Conservation (phyloP, 2,113 vertebrate genomes). For the Sinocyclocheilus grahami region DNA sequence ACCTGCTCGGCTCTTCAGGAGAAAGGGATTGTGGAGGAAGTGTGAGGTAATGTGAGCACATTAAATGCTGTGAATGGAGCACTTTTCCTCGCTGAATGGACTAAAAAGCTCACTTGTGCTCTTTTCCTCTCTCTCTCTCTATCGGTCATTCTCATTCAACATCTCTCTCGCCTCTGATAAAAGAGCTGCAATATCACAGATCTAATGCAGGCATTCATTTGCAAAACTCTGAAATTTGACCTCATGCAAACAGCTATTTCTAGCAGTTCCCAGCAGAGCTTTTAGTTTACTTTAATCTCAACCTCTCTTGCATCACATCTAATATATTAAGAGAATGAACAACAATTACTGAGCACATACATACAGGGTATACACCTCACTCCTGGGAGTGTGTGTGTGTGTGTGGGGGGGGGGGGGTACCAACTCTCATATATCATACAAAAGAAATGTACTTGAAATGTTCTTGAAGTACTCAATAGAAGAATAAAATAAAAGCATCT, state of each 20-base stretch:
- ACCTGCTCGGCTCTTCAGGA: constrained; percentile 24
- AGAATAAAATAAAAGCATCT: neutral
- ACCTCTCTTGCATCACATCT: too few relatives aligned
- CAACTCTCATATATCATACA: neutral
- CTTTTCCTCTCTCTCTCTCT: constrained; percentile 32
- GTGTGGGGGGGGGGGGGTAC: too few relatives aligned
- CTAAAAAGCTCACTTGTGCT: constrained; percentile 33
- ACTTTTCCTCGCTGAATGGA: constrained; percentile 23
- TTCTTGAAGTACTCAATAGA: neutral
- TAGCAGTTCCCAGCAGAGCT: neutral
- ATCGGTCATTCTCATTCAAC: constrained; percentile 15
- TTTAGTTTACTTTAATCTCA: neutral
- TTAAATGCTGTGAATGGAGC: constrained; percentile 60
- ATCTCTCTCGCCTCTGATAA: constrained; percentile 9
- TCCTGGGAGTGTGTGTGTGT: too few relatives aligned
- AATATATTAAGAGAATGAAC: too few relatives aligned
- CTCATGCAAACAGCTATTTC: constrained; percentile 13
- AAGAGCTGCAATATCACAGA: constrained; percentile 20
- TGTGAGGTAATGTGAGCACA: constrained; percentile 38
- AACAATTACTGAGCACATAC: too few relatives aligned
- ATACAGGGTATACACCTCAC: too few relatives aligned
- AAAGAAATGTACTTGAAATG: neutral
- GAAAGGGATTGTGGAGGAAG: constrained; percentile 25
- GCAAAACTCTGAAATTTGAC: constrained; percentile 18
- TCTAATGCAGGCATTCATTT: constrained; percentile 7